Conservation (phyloP, 2,113 vertebrate genomes). For the Gambusia affinis region DNA sequence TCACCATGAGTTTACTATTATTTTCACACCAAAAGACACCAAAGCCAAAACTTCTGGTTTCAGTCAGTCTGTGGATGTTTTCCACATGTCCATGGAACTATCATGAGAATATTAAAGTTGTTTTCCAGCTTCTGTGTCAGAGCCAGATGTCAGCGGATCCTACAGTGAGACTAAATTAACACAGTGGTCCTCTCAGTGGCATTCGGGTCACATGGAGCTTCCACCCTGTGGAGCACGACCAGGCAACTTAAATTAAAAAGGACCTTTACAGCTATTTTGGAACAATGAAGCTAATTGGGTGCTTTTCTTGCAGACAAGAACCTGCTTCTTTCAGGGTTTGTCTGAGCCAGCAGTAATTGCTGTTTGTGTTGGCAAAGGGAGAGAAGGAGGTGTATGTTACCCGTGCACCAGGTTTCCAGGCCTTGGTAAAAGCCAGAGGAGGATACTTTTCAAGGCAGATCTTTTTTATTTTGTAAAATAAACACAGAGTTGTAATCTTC, state of each 20-base stretch:
- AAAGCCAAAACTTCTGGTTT: constrained; percentile 83
- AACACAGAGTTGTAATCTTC: constrained; percentile 86
- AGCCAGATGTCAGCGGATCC: constrained; percentile 91
- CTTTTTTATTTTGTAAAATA: constrained; percentile 83
- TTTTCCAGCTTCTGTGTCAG: constrained; percentile 91
- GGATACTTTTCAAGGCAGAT: constrained; percentile 86
- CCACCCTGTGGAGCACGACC: constrained; percentile 42
- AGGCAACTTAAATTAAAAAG: constrained; percentile 60
- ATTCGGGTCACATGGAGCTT: constrained; percentile 80
- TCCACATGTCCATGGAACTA: constrained; percentile 91
- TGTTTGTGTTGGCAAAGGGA: constrained; percentile 89
- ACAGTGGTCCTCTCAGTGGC: constrained; percentile 85
- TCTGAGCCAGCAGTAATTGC: constrained; percentile 86
- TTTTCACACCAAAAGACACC: constrained; percentile 81
- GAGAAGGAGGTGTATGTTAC: constrained; percentile 68
- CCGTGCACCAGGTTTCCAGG: constrained; percentile 85
- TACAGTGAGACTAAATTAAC: constrained; percentile 87
- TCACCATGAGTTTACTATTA: constrained; percentile 61
- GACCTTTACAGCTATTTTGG: constrained; percentile 62
- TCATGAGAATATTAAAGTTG: constrained; percentile 93
- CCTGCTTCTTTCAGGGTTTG: constrained; percentile 86
- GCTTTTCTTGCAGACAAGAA: constrained; percentile 82
- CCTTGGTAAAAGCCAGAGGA: constrained; percentile 85
- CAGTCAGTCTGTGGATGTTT: constrained; percentile 90
- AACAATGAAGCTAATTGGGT: constrained; percentile 88